Evolutionary conservation across 2,797 vertebrate species (phyloP).

Genomic region (Diglossa cyanea): DNA sequence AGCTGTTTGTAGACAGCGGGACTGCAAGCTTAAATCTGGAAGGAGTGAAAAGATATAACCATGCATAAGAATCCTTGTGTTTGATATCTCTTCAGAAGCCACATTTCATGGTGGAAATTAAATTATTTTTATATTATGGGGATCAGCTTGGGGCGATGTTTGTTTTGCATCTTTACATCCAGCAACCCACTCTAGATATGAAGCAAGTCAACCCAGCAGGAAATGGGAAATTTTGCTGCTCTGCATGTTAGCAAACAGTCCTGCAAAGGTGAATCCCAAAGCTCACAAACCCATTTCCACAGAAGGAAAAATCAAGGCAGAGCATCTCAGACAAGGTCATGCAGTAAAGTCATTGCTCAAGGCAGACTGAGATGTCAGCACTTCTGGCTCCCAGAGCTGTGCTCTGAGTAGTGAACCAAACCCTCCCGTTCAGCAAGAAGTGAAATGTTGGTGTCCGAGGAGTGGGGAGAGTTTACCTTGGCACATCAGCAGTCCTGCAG

Average conservation of each 20-base stretch:
- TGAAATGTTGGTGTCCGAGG: background rate
- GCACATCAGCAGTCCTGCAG: background rate
- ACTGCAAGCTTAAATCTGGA: background rate
- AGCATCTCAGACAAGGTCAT: constrained; percentile 21
- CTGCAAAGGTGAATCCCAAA: background rate
- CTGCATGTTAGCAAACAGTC: background rate
- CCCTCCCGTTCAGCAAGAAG: constrained; percentile 12
- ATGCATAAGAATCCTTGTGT: background rate
- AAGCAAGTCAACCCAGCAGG: background rate
- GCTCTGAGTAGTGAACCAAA: constrained; percentile 36
- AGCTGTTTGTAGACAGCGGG: background rate
- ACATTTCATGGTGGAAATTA: background rate
- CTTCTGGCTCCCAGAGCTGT: background rate
- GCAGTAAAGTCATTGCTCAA: background rate
- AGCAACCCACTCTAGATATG: background rate
- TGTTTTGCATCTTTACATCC: background rate
- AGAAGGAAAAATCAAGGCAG: background rate
- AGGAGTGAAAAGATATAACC: background rate
- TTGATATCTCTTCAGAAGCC: background rate
- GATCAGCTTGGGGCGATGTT: background rate
- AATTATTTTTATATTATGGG: background rate
- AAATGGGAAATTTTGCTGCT: background rate
- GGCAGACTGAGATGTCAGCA: constrained; percentile 18
- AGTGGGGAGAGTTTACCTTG: background rate
- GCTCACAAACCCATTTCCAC: background rate